A percentile compares a stretch with the other conserved stretches of the same genome.
phyloP scores from a whole-genome alignment of 2,113 vertebrate genomes.

The Phaethon lepturus region DNA sequence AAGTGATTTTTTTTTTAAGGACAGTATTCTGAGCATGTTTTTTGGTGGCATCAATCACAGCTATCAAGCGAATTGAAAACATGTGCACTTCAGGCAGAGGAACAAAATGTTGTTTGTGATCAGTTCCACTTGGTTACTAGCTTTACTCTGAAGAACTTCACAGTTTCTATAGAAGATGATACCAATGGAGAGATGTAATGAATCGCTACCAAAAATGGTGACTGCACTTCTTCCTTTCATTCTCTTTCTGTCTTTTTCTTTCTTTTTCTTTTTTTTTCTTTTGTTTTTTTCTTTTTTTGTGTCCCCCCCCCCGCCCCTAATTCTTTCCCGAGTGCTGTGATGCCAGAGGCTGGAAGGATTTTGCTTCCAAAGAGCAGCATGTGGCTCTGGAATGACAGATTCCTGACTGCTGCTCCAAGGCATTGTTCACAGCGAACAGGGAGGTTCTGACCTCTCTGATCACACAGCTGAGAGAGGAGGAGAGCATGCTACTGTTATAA shows the following conservation, averaged over 20 bases:
- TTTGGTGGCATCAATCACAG: constrained; percentile 42
- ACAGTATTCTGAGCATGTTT: constrained; percentile 18
- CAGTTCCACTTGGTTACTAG: constrained; percentile 24
- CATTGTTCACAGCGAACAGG: constrained; percentile 49
- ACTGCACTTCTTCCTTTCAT: not conserved
- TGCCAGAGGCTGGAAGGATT: constrained; percentile 61
- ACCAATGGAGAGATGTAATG: not conserved
- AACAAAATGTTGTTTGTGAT: constrained; percentile 42
- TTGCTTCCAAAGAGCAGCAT: constrained; percentile 71
- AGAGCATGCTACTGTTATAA: constrained; percentile 43
- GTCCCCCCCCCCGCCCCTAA: not conserved
- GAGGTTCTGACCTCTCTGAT: constrained; percentile 67
- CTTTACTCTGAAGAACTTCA: not conserved
- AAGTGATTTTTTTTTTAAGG: constrained; percentile 2
- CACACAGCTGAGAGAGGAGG: constrained; percentile 48
- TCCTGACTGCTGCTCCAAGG: constrained; percentile 68
- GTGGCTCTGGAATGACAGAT: constrained; percentile 68
- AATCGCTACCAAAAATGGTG: not conserved
- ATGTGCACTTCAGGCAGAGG: constrained; percentile 35
- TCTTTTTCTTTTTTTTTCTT: not conserved
- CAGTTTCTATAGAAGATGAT: not conserved
- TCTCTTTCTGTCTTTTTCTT: not conserved
- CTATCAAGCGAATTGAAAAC: constrained; percentile 57
- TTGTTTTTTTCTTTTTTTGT: accelerated
- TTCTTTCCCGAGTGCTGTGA: constrained; percentile 26